Percentiles rank a stretch among this genome's conserved stretches.
Evolutionary conservation across 1,140 invertebrate species (phyloP).

Genomic region (Drosophila virilis): DNA sequence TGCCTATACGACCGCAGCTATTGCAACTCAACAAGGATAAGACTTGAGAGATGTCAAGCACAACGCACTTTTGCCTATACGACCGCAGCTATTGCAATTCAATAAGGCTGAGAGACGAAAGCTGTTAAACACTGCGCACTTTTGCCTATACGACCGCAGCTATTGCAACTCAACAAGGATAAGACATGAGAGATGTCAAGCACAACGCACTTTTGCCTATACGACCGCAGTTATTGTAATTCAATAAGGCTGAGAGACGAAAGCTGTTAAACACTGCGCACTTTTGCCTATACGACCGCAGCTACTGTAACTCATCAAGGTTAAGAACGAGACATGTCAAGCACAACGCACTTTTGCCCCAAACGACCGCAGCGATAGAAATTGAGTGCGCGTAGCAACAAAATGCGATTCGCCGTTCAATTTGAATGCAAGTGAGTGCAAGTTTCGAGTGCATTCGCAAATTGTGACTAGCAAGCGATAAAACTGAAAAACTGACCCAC

Average conservation of each 20-base stretch:
- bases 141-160: conserved; percentile 14
- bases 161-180: not conserved
- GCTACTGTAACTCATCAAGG: too few species aligned
- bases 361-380: conserved; percentile 37
- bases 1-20: conserved; percentile 12
- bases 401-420: conserved; percentile 32
- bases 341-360: conserved; percentile 5
- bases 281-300: not conserved
- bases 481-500: conserved; percentile 80
- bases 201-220: conserved; percentile 7
- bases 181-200: not conserved
- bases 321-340: not conserved
- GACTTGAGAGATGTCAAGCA: not conserved
- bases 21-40: not conserved
- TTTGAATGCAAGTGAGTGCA: conserved; percentile 42
- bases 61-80: conserved; percentile 9
- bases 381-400: conserved; percentile 71
- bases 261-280: not conserved
- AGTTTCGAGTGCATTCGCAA: conserved; percentile 33
- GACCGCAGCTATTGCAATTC: not conserved
- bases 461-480: conserved; percentile 48
- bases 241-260: not conserved
- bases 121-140: not conserved
- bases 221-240: not conserved
- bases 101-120: not conserved